These are phyloP conservation scores for Monochamus saltuarius DNA, from an alignment of 1,140 invertebrate species.

Conservation along the genomic window DNA sequence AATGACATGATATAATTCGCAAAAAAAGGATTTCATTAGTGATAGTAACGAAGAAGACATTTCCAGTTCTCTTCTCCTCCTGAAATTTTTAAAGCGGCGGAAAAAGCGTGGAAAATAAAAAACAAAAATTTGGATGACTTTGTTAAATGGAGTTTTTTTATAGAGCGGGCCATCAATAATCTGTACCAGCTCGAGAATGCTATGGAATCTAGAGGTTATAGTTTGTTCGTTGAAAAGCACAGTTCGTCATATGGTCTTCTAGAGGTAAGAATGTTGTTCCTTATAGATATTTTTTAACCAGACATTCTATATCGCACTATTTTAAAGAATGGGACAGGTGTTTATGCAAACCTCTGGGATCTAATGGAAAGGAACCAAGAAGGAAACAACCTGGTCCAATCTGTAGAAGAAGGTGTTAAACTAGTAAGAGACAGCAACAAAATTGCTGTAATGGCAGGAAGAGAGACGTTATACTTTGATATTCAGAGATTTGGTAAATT, in stretches of 20 bases:
- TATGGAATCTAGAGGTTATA: conserved; percentile 62
- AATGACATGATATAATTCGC: too few relatives aligned
- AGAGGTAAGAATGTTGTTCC: conserved; percentile 52
- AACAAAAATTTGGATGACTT: too few relatives aligned
- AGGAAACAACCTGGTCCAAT: conserved; percentile 57
- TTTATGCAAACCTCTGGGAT: conserved; percentile 64
- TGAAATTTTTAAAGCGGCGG: too few relatives aligned
- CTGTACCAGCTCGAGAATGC: conserved; percentile 61
- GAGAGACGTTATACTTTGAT: conserved; percentile 71
- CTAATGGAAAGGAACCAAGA: conserved; percentile 61
- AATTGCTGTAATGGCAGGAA: conserved; percentile 64
- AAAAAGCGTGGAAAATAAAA: too few relatives aligned
- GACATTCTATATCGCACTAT: not conserved
- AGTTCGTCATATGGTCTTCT: conserved; percentile 67
- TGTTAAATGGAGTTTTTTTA: too few relatives aligned
- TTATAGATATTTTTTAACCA: not conserved
- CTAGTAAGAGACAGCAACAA: conserved; percentile 58
- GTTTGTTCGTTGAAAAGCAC: conserved; percentile 66
- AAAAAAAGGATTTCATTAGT: too few relatives aligned
- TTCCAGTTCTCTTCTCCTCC: too few relatives aligned
- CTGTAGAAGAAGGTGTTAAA: conserved; percentile 65
- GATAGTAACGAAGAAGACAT: too few relatives aligned
- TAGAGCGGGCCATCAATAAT: conserved; percentile 64
- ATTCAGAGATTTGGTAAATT: conserved; percentile 64
- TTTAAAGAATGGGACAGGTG: conserved; percentile 69